Evolutionary conservation across 2,888 invertebrate species (phyloP).

Genomic region (Calliopum simillimum): DNA sequence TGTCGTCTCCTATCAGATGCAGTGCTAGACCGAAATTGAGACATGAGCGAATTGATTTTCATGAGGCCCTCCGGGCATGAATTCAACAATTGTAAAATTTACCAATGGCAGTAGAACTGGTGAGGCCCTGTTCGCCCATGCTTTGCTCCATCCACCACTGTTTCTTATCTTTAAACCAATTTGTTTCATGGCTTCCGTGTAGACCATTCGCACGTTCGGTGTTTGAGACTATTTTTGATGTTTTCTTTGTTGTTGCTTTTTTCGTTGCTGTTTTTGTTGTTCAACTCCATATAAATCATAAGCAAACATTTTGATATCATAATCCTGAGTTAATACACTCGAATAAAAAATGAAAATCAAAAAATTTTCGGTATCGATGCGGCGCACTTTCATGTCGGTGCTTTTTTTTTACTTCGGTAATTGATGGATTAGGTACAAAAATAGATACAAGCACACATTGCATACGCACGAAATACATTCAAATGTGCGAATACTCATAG

Average conservation of each 20-base stretch:
- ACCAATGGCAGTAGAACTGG: too few relatives aligned
- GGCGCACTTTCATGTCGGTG: constrained; percentile 43
- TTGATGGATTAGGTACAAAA: constrained; percentile 41
- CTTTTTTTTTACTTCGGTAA: constrained; percentile 21
- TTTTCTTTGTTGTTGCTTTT: constrained; percentile 31
- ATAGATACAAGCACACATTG: not conserved
- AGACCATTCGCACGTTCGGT: constrained; percentile 4
- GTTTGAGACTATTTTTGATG: not conserved
- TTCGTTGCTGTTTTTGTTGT: constrained; percentile 48
- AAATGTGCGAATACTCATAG: too few relatives aligned
- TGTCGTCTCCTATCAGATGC: too few relatives aligned
- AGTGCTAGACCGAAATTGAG: too few relatives aligned
- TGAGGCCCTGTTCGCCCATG: too few relatives aligned
- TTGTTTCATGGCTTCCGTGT: not conserved
- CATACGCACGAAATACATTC: too few relatives aligned
- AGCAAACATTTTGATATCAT: constrained; percentile 63
- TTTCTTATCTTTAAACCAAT: too few relatives aligned
- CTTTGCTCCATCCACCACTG: too few relatives aligned
- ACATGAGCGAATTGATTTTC: too few relatives aligned
- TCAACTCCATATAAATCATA: constrained; percentile 56
- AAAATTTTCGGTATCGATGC: constrained; percentile 40
- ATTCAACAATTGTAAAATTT: too few relatives aligned
- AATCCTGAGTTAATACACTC: constrained; percentile 56
- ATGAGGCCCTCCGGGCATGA: too few relatives aligned
- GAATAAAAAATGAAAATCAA: constrained; percentile 44